Base-by-base conservation (phyloP, 2,888 invertebrate species). In the Tinea semifulvella region DNA sequence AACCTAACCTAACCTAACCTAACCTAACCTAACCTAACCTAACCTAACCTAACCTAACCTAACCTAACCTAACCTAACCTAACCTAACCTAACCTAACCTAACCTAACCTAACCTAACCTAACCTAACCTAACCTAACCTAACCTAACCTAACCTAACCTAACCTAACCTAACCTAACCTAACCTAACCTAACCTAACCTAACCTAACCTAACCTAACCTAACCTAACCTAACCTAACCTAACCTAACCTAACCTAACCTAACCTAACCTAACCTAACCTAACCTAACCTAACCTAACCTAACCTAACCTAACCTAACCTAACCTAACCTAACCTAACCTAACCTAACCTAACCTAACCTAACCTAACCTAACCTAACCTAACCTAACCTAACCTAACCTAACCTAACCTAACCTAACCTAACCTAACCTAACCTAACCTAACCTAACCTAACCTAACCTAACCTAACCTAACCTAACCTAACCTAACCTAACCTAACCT, bases 361-460 rank as follows among this genome's bases (percentile, higher is more conserved):
- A 14, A 42, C n/a, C 42, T 17, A 14, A 42, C 11, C 38, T 38
- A 38, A 38, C 38, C 38, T 38, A 38, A 38, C 38, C 42, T 42
- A 42, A 42, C 42, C 42, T 42, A 42, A 42, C 27, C 44, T 27
- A 27, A 44, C 27, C 44, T 44, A 44, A 44, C 44, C 44, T 44
- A 44, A 44, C 44, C 44, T 44, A 44, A 44, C 44, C 44, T 44
- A 44, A 44, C 44, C 44, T 44, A 44, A 44, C 44, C 44, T 44
- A 44, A 44, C 44, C 44, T 44, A 44, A 44, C 44, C 44, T 44
- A 44, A 44, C 44, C 44, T 44, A 44, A 44, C 44, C 44, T 44
- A 44, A 44, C 44, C 44, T 44, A 44, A 44, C 44, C 44, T 36
- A 44, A 44, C 44, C 44, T 44, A 44, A 44, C 44, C 44, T 44